These are phyloP conservation scores for Typhlichthys subterraneus DNA, from an alignment of 2,797 vertebrate species.

Conservation along the genomic window DNA sequence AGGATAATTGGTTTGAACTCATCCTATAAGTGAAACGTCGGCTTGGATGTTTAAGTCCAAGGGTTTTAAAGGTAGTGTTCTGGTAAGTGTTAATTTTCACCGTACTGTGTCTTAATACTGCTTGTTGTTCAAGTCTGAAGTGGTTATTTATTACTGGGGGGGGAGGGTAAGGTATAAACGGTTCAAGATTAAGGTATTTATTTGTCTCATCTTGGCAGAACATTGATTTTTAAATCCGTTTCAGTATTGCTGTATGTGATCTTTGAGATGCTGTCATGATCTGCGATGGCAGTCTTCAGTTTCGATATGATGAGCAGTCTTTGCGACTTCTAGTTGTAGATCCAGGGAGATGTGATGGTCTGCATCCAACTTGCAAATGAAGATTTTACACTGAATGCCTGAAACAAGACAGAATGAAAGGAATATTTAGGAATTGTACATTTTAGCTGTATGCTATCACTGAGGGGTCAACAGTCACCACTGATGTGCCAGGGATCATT, in stretches of 20 bases:
- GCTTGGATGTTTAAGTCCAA: constrained; percentile 56
- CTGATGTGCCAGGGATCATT: background rate
- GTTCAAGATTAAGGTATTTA: background rate
- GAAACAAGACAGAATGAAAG: constrained; percentile 1
- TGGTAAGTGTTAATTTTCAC: constrained; percentile 70
- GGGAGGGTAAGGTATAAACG: constrained; percentile 9
- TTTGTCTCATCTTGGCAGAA: constrained; percentile 1
- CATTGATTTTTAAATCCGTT: constrained; percentile 2
- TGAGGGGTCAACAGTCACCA: background rate
- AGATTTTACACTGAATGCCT: constrained; percentile 10
- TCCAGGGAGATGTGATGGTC: background rate
- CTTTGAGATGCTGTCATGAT: constrained; percentile 4
- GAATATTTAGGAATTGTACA: background rate
- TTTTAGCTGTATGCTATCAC: background rate
- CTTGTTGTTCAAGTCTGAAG: constrained; percentile 34
- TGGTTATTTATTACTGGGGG: constrained; percentile 9
- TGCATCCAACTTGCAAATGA: background rate
- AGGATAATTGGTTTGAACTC: constrained; percentile 52
- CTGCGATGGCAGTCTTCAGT: constrained; percentile 5
- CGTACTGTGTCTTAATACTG: constrained; percentile 46
- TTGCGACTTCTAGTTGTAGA: background rate
- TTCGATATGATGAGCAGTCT: background rate
- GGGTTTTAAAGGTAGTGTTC: constrained; percentile 56
- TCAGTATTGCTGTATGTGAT: background rate
- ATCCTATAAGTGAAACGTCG: constrained; percentile 59